Conservation (phyloP, 2,113 vertebrate species). For the Vombatus ursinus region DNA sequence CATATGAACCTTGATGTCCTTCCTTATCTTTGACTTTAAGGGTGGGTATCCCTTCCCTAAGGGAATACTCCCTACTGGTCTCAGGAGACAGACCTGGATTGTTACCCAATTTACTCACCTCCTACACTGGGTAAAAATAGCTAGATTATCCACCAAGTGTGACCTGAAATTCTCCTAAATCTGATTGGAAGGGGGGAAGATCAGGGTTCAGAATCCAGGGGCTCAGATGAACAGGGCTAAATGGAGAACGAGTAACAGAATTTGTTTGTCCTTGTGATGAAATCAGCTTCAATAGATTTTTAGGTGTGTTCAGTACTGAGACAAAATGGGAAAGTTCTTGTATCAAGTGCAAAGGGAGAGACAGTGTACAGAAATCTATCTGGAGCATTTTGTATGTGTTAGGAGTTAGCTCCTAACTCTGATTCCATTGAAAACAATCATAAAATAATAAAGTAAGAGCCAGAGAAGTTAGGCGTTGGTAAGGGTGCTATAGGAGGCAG, state of each 20-base stretch:
- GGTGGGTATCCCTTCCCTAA: neutral
- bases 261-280: neutral
- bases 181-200: neutral
- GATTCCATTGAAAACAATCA: neutral
- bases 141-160: neutral
- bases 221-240: neutral
- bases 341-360: neutral
- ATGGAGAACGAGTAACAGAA: neutral
- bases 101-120: neutral
- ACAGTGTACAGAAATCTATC: neutral
- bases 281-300: neutral
- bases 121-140: neutral
- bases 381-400: neutral
- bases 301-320: neutral
- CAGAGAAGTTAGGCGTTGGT: neutral
- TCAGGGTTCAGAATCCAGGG: neutral
- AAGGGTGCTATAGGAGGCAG: neutral
- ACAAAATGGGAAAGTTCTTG: neutral
- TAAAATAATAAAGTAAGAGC: neutral
- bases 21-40: neutral
- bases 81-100: neutral
- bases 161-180: neutral
- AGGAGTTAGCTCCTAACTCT: neutral
- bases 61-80: neutral
- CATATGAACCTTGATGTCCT: neutral